These are phyloP conservation scores for Sitta europaea DNA, from an alignment of 2,113 vertebrate species.

Conservation along the genomic window DNA sequence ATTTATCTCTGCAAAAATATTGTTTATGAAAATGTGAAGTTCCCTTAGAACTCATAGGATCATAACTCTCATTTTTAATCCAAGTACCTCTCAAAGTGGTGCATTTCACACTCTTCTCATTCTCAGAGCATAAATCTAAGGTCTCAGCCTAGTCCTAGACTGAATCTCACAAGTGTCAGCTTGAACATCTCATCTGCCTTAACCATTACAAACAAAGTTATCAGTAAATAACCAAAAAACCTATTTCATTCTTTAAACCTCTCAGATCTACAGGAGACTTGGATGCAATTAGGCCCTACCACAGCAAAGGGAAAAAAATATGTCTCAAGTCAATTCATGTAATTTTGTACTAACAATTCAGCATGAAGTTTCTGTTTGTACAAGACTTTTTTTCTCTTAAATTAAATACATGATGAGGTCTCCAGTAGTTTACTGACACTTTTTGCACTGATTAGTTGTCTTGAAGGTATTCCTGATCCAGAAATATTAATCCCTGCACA, in stretches of 20 bases:
- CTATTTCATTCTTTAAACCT: not conserved
- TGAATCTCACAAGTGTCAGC: not conserved
- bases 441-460: not conserved
- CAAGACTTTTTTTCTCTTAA: not conserved
- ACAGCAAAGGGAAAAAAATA: not conserved
- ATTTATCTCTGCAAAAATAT: not conserved
- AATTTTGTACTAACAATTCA: not conserved
- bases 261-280: not conserved
- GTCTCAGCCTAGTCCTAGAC: not conserved
- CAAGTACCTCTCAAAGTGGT: not conserved
- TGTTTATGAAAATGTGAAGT: not conserved
- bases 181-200: not conserved
- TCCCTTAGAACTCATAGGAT: not conserved
- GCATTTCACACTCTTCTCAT: not conserved
- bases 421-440: not conserved
- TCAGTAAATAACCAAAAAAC: not conserved
- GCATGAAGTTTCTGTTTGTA: not conserved
- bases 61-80: not conserved
- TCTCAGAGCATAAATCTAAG: not conserved
- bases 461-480: not conserved
- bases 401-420: not conserved
- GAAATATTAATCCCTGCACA: not conserved
- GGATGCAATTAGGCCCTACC: not conserved
- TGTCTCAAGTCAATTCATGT: not conserved
- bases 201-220: not conserved